Conservation (phyloP, 2,797 vertebrate genomes). For the Neostethus bicornis region DNA sequence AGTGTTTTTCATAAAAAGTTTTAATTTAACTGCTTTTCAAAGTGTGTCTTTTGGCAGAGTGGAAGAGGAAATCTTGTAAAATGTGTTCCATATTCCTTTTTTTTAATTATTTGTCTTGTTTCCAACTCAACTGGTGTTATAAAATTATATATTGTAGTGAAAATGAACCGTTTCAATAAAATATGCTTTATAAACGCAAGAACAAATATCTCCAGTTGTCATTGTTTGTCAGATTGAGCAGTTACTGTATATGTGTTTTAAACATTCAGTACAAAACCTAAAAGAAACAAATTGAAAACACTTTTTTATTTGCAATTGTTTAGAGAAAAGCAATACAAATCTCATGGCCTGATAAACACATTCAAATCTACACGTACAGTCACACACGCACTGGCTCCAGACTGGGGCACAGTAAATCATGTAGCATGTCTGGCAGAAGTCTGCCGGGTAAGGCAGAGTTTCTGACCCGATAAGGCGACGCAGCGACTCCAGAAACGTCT, state of each 20-base stretch:
- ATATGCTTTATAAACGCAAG: conserved; percentile 68
- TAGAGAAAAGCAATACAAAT: conserved; percentile 32
- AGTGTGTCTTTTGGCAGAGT: conserved; percentile 32
- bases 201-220: conserved; percentile 36
- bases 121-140: conserved; percentile 40
- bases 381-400: conserved; percentile 5
- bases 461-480: conserved; percentile 12
- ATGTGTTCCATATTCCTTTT: conserved; percentile 67
- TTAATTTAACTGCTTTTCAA: conserved; percentile 14
- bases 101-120: conserved; percentile 59
- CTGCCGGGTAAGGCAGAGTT: conserved; percentile 16
- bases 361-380: conserved; percentile 12
- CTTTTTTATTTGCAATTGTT: conserved; percentile 23
- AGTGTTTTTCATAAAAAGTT: too few species aligned
- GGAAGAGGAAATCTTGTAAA: conserved; percentile 47
- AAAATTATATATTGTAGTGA: conserved; percentile 37
- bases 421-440: conserved; percentile 6
- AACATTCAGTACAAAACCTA: conserved; percentile 65
- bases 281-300: conserved; percentile 47
- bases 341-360: conserved; percentile 33
- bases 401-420: conserved; percentile 17
- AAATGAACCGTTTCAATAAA: conserved; percentile 68
- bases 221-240: conserved; percentile 20
- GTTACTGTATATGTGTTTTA: conserved; percentile 28
- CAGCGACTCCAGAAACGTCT: conserved; percentile 9